These are phyloP conservation scores for Protobothrops flavoviridis DNA, from an alignment of 2,113 vertebrate species.

Conservation along the genomic window DNA sequence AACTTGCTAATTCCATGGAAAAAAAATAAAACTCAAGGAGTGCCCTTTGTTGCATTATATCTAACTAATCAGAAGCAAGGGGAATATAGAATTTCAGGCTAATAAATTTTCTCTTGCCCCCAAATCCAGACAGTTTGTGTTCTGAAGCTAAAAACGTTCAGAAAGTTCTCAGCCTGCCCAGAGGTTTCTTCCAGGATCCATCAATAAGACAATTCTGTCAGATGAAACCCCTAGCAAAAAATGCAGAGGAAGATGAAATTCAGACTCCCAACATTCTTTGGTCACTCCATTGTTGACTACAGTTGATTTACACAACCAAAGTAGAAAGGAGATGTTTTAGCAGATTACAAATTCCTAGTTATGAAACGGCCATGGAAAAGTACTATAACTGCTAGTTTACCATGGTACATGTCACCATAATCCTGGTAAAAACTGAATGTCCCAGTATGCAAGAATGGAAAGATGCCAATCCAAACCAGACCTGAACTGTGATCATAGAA, in stretches of 20 bases:
- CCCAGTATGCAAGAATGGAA: background rate
- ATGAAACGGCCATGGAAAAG: background rate
- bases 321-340: background rate
- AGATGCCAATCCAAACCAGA: background rate
- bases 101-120: constrained; percentile 20
- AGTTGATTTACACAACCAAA: background rate
- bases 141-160: background rate
- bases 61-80: constrained; percentile 9
- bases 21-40: fast-evolving
- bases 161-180: background rate
- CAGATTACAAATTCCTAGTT: no score
- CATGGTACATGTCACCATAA: background rate
- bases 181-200: background rate
- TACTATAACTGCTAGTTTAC: no score
- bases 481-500: background rate
- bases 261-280: constrained; percentile 41
- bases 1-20: constrained; percentile 45
- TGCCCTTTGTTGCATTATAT: constrained; percentile 32
- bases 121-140: background rate
- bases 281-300: constrained; percentile 28
- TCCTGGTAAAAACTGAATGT: background rate
- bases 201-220: constrained; percentile 7
- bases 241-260: background rate
- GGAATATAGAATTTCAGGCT: constrained; percentile 30
- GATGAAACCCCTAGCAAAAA: background rate